A percentile compares a stretch with the other conserved stretches of the same genome.
phyloP scores from a whole-genome alignment of 2,797 vertebrate genomes.

The Rhinichthys osculus region DNA sequence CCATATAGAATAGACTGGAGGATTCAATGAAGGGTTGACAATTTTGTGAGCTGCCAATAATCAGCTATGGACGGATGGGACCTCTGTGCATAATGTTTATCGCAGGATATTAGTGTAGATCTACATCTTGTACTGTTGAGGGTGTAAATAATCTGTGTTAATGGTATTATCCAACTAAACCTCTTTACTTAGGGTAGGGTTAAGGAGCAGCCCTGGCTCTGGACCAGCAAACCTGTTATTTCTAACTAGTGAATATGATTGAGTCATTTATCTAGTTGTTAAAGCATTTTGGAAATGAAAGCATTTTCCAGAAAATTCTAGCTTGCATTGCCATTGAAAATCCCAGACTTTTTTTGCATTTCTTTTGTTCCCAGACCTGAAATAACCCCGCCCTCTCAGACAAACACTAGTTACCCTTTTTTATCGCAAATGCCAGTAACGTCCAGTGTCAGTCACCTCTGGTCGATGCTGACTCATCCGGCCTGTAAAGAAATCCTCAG shows the following conservation, averaged over 20 bases:
- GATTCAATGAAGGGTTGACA: neutral
- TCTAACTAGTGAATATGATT: conserved; percentile 6
- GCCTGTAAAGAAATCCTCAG: conserved; percentile 4
- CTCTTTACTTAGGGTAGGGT: conserved; percentile 10
- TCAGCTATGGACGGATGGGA: neutral
- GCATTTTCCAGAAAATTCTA: neutral
- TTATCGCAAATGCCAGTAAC: conserved; percentile 14
- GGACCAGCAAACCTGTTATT: neutral
- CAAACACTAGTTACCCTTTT: conserved; percentile 12
- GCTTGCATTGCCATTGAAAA: neutral
- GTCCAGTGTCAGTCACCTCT: conserved; percentile 32
- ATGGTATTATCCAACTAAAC: conserved; percentile 38
- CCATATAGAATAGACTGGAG: neutral
- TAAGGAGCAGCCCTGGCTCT: conserved; percentile 9
- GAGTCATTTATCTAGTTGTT: neutral
- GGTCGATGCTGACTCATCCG: conserved; percentile 13
- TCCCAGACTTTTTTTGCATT: neutral
- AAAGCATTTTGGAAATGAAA: neutral
- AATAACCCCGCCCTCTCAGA: neutral
- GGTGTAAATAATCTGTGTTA: conserved; percentile 45
- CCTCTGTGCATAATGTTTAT: neutral
- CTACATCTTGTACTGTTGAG: conserved; percentile 15
- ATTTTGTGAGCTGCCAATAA: neutral
- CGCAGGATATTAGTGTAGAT: neutral
- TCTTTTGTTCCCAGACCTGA: neutral